Evolutionary conservation across 30 jellyfish, hydroid and myxozoan genomes (phyloP), one percentile per base, ranked within the genome.

Genomic region (Euphysa ruthae): DNA sequence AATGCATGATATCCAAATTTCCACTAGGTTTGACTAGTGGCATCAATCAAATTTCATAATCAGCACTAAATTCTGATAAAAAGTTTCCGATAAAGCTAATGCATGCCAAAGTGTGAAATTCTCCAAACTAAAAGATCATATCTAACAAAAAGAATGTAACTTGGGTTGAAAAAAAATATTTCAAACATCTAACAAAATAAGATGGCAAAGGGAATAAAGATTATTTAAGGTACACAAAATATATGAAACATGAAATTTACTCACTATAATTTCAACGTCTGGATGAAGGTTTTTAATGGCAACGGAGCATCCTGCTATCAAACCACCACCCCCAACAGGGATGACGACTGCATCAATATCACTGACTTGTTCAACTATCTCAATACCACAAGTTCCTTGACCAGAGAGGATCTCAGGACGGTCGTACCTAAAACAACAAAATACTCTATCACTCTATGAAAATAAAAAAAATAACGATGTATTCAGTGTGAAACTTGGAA

Each of bases 301-400:
- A 30, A 75, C 93, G 4, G 99, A 69, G 63, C 94, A 75, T 5
- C 99, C 99, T 58, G 99, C 95, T 0, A 90, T 34, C 32, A 90
- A 83, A 16, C 99, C 99, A 42, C 84, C 99, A 4, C 99, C 99
- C 4, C 99, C 99, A 49, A 81, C 89, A 2, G 99, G 99, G 8
- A 90, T 77, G 21, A 90, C 99, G 19, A 90, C 81, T 21, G 99
- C 99, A 43, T 90, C 99, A 20, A 90, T 76, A 38, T 82, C 80
- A 18, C 82, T 93, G 15, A 90, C 99, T 38, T 90, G 95, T 4
- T 90, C 99, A 2, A 82, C 93, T 1, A 82, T 76, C 73, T 90
- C 99, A 28, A 90, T 65, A 2, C 94, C 95, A 74, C 89, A 70
- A 34, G 99, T 76, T 43, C 99, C 99, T 71, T 82, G 95, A 7